These are phyloP conservation scores for Belonocnema kinseyi DNA, from an alignment of 1,140 invertebrate genomes.

Conservation along the genomic window DNA sequence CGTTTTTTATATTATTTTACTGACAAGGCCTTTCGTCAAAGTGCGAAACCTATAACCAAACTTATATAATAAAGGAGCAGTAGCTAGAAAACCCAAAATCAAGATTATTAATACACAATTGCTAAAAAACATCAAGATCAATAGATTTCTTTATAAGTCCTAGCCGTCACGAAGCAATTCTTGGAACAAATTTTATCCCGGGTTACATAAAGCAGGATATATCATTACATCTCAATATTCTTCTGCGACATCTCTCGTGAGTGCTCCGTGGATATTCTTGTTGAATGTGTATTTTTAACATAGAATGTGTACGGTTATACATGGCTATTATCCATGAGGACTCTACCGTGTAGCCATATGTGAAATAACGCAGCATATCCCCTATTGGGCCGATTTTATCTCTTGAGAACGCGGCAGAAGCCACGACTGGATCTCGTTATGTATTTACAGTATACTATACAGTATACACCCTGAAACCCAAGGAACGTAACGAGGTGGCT, in stretches of 20 bases:
- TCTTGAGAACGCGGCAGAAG: slow-evolving; percentile 1
- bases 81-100: too few relatives aligned
- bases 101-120: too few relatives aligned
- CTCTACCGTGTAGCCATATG: background rate
- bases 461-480: background rate
- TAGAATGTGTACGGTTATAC: slow-evolving; percentile 6
- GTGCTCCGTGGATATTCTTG: background rate
- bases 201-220: background rate
- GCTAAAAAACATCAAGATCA: too few relatives aligned
- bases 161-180: too few relatives aligned
- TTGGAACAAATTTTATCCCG: too few relatives aligned
- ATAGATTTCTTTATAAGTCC: too few relatives aligned
- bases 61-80: too few relatives aligned
- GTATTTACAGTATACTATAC: background rate
- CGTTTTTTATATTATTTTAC: too few relatives aligned
- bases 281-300: background rate
- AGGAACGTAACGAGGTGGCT: slow-evolving; percentile 22
- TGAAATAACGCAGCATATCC: background rate
- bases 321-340: slow-evolving; percentile 20
- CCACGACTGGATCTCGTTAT: background rate
- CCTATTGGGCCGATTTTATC: slow-evolving; percentile 30
- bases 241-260: background rate
- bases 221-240: slow-evolving; percentile 25
- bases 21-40: too few relatives aligned
- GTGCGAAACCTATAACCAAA: too few relatives aligned